Conservation (phyloP, 2,113 vertebrate genomes). For the Hemiscyllium ocellatum region DNA sequence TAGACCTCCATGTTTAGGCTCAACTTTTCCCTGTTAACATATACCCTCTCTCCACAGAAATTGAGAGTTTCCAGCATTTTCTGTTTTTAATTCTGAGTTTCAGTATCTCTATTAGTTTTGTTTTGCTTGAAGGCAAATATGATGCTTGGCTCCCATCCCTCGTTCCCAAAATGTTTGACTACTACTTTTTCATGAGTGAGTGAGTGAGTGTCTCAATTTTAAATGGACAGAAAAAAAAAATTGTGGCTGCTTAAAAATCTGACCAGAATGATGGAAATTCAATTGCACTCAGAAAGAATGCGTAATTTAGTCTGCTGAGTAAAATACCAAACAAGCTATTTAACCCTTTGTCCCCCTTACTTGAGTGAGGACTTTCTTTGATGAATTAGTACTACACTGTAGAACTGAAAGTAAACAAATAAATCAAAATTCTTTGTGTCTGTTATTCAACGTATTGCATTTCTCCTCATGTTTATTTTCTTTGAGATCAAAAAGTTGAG, state of each 20-base stretch:
- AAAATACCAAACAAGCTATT: not conserved
- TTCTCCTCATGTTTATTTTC: not conserved
- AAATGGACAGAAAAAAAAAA: not conserved
- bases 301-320: not conserved
- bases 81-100: not conserved
- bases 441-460: not conserved
- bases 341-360: not conserved
- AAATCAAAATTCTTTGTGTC: not conserved
- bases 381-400: not conserved
- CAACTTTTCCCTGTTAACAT: not conserved
- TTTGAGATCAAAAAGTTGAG: not conserved
- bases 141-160: not conserved
- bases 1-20: not conserved
- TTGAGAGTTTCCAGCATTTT: not conserved
- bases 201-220: not conserved
- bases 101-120: not conserved
- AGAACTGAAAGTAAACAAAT: not conserved
- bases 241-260: not conserved
- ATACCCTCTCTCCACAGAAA: not conserved
- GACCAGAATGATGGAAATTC: not conserved
- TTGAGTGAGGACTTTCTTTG: not conserved
- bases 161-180: not conserved
- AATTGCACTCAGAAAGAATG: not conserved
- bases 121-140: not conserved
- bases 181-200: not conserved